Evolutionary conservation across 2,888 invertebrate species (phyloP), one percentile per base, ranked within the genome.

Genomic region (Melipona beecheii): DNA sequence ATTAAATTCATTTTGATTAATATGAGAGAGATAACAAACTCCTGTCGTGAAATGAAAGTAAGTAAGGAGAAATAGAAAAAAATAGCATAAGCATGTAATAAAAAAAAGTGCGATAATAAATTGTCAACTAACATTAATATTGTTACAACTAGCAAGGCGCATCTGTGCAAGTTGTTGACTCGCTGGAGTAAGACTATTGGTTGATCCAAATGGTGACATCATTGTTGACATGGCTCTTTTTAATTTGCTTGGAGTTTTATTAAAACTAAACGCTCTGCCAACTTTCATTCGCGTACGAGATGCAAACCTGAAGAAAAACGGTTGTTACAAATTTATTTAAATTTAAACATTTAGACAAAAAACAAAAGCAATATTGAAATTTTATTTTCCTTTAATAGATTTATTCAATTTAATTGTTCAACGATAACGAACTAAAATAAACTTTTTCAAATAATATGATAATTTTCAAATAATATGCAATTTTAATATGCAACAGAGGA

Each of bases 201-300:
- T 97, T 94, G 97, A 97, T 90, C 97, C 98, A 94, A 98, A 98
- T 19, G 98, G 98, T 83, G 97, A 97, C 96, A 98, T 98, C 97
- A 98, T 98, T 65, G 98, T 98, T 31, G 99, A 99, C 95, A 99
- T 97, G 52, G 99, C 98, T 80, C 99, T 96, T 95, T 98, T 98
- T 91, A 99, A 95, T 94, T 98, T 98, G 87, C 97, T 98, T 72
- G 99, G 99, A 50, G 99, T 99, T 95, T 98, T 98, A 95, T 98
- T 98, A 95, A 99, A 98, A 87, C 98, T 99, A 93, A 99, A 97
- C 88, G 99, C 99, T 90, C 99, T 96, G 75, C 98, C 98, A 90
- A 99, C 98, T 96, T 98, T 98, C 93, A 97, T 96, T 91, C 97
- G 96, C 77, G 98, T 98, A 91, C 97, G 96, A 84, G 97, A 97